These are phyloP conservation scores for Bombyx mori DNA, from an alignment of 1,140 invertebrate genomes.

Conservation along the genomic window DNA sequence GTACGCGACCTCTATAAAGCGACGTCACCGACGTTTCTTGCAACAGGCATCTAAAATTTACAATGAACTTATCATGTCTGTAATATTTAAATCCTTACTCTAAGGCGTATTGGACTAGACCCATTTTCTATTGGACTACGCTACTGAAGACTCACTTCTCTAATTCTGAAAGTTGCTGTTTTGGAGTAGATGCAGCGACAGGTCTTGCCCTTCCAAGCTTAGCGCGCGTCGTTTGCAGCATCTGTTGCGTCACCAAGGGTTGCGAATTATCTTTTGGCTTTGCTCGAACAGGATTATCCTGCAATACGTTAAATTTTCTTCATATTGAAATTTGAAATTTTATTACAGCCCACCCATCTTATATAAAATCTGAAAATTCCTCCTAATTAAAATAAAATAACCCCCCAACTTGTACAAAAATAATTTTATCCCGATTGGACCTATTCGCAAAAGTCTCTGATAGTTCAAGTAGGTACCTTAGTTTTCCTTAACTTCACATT, in stretches of 20 bases:
- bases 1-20: conserved; percentile 38
- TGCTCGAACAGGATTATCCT: conserved; percentile 51
- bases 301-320: conserved; percentile 1
- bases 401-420: too few species aligned
- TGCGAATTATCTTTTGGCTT: conserved; percentile 33
- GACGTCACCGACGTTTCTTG: conserved; percentile 53
- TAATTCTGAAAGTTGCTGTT: conserved; percentile 49
- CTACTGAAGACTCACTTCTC: conserved; percentile 37
- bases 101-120: too few species aligned
- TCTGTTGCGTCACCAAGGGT: conserved; percentile 48
- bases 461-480: conserved; percentile 27
- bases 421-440: not conserved
- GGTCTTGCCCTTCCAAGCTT: conserved; percentile 42
- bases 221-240: conserved; percentile 48
- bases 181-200: conserved; percentile 49
- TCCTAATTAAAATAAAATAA: too few species aligned
- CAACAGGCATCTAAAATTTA: conserved; percentile 35
- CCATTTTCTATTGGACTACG: too few species aligned
- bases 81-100: too few species aligned
- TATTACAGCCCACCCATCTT: too few species aligned
- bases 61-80: too few species aligned
- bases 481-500: conserved; percentile 59
- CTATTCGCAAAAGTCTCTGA: not conserved
- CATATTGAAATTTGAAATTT: too few species aligned
- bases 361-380: too few species aligned